A percentile compares a stretch with the other conserved stretches of the same genome.
These are phyloP conservation scores for Xylocampa areola DNA, from an alignment of 2,888 invertebrate species.

Conservation along the genomic window DNA sequence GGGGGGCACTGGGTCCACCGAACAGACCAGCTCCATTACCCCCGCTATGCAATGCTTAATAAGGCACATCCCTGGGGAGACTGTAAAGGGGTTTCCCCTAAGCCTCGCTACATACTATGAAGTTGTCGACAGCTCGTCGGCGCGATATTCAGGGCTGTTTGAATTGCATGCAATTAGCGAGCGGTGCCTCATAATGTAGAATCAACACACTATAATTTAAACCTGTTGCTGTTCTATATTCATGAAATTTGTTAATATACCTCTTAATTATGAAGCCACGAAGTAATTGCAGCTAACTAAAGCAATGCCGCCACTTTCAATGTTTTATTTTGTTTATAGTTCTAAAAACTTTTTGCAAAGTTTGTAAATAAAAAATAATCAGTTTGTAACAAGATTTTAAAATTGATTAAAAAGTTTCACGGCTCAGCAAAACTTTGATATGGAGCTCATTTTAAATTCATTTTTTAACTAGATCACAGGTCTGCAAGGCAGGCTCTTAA, in stretches of 20 bases:
- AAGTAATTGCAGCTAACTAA: neutral
- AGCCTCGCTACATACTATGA: no score
- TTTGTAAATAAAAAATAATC: slow-evolving; percentile 13
- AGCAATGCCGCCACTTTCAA: neutral
- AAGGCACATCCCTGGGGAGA: no score
- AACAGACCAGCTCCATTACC: no score
- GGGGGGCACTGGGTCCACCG: no score
- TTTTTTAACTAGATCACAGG: slow-evolving; percentile 11
- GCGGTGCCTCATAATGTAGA: slow-evolving; percentile 2
- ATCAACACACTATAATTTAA: slow-evolving; percentile 1
- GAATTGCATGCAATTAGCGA: slow-evolving; percentile 26
- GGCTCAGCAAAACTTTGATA: slow-evolving; percentile 1
- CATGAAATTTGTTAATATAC: neutral
- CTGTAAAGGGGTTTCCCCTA: no score
- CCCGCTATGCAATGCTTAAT: no score
- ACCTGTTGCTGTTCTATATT: slow-evolving; percentile 15
- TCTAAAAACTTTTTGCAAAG: slow-evolving; percentile 5
- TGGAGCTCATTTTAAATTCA: slow-evolving; percentile 32
- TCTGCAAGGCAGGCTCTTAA: neutral
- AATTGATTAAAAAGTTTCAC: slow-evolving; percentile 30
- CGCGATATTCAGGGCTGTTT: slow-evolving; percentile 10
- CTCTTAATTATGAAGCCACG: neutral
- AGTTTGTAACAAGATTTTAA: slow-evolving; percentile 16
- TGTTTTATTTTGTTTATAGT: slow-evolving; percentile 6
- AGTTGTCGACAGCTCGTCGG: slow-evolving; percentile 4